These are phyloP conservation scores for Rhyacophila evoluta DNA, from an alignment of 2,888 invertebrate species.

Conservation along the genomic window DNA sequence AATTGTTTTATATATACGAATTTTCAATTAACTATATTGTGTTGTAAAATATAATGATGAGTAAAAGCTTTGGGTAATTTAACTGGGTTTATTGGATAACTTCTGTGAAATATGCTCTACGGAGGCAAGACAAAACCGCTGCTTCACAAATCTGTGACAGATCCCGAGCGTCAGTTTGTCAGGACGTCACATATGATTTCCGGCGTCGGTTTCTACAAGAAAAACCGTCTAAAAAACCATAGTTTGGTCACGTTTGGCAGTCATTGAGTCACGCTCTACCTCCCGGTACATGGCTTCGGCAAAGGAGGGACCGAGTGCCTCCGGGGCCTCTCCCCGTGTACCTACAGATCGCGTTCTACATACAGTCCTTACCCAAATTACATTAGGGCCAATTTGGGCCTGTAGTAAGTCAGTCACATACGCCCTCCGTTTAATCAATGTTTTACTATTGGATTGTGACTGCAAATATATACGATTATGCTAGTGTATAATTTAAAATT, in stretches of 20 bases:
- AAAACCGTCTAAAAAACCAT: background rate
- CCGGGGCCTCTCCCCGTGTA: background rate
- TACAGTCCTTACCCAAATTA: constrained; percentile 22
- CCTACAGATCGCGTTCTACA: background rate
- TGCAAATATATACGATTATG: no score
- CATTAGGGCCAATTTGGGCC: background rate
- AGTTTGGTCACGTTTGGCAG: constrained; percentile 52
- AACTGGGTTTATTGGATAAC: no score
- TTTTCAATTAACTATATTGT: no score
- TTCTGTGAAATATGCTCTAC: no score
- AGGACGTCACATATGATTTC: constrained; percentile 16
- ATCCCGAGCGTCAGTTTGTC: constrained; percentile 4
- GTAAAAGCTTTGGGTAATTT: no score
- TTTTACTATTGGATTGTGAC: background rate
- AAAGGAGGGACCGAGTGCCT: background rate
- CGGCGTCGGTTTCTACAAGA: background rate
- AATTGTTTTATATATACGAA: no score
- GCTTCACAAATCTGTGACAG: background rate
- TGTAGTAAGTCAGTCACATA: background rate
- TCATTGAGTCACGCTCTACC: constrained; percentile 53
- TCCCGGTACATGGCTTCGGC: constrained; percentile 24
- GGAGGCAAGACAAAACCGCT: background rate
- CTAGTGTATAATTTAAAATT: no score
- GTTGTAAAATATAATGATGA: no score
- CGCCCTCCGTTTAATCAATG: background rate